These are phyloP conservation scores for Mimumesa dahlbomi DNA, from an alignment of 2,888 invertebrate species.

Conservation along the genomic window DNA sequence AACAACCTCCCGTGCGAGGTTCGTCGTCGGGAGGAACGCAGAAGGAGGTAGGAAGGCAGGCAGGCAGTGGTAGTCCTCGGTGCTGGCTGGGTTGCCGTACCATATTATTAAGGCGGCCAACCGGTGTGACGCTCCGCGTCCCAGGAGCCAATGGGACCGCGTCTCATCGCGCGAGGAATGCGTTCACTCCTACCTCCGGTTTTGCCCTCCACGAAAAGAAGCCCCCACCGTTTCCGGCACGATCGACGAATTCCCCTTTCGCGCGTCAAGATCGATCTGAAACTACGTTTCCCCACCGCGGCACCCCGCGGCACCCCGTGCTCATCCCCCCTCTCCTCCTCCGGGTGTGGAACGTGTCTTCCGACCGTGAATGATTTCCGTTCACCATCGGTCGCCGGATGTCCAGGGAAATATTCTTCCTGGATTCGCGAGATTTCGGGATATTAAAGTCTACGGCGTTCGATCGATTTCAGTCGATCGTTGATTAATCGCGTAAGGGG, in stretches of 20 bases:
- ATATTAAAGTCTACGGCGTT: too few relatives aligned
- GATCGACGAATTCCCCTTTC: slow-evolving; percentile 57
- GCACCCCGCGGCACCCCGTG: background rate
- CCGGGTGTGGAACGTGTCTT: too few relatives aligned
- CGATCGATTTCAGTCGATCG: too few relatives aligned
- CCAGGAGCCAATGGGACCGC: slow-evolving; percentile 76
- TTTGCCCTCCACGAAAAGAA: slow-evolving; percentile 62
- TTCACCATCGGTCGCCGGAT: slow-evolving; percentile 24
- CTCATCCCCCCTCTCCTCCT: too few relatives aligned
- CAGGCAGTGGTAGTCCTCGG: slow-evolving; percentile 68
- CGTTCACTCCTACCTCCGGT: slow-evolving; percentile 70
- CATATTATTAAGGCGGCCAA: slow-evolving; percentile 79
- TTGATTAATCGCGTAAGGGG: too few relatives aligned
- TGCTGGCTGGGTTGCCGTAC: slow-evolving; percentile 68
- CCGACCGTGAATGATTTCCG: slow-evolving; percentile 35
- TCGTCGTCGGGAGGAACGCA: slow-evolving; percentile 55
- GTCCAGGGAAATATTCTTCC: slow-evolving; percentile 25
- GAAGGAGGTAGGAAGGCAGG: slow-evolving; percentile 54
- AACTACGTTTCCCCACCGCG: slow-evolving; percentile 8
- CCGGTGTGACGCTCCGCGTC: slow-evolving; percentile 77
- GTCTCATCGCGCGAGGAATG: slow-evolving; percentile 74
- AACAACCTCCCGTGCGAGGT: slow-evolving; percentile 58
- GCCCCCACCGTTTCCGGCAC: slow-evolving; percentile 71
- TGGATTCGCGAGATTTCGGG: too few relatives aligned
- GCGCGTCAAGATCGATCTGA: slow-evolving; percentile 45